These are phyloP conservation scores for Heliothis peltigera DNA, from an alignment of 2,888 invertebrate genomes.

Conservation along the genomic window DNA sequence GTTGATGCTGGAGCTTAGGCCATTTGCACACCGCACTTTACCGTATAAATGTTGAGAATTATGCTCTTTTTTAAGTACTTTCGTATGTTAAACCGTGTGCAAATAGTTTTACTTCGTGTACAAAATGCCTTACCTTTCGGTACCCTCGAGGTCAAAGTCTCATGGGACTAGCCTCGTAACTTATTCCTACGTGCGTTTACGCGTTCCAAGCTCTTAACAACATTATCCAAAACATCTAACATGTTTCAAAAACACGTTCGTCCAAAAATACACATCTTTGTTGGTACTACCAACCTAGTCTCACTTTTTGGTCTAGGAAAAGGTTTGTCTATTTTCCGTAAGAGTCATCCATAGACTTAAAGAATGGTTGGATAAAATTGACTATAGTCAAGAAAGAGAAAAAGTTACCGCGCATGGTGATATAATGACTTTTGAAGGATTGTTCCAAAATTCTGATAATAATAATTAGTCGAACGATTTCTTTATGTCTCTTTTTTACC, in stretches of 20 bases:
- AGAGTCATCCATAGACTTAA: not conserved
- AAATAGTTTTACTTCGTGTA: not conserved
- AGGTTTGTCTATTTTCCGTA: not conserved
- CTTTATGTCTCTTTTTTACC: too few relatives aligned
- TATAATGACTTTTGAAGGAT: too few relatives aligned
- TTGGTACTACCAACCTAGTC: slow-evolving; percentile 48
- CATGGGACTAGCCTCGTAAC: slow-evolving; percentile 32
- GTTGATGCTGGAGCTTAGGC: slow-evolving; percentile 1
- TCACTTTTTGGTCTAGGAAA: slow-evolving; percentile 3
- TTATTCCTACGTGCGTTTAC: slow-evolving; percentile 48
- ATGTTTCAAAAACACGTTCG: slow-evolving; percentile 47
- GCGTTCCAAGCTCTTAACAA: slow-evolving; percentile 52
- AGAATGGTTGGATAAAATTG: not conserved
- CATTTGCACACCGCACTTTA: slow-evolving; percentile 1
- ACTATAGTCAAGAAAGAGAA: not conserved
- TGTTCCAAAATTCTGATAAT: too few relatives aligned
- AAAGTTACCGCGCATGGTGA: not conserved
- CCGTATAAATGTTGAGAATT: too few relatives aligned
- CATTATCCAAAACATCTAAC: slow-evolving; percentile 48
- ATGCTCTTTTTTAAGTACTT: not conserved
- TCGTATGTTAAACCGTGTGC: not conserved
- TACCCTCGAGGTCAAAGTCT: slow-evolving; percentile 30
- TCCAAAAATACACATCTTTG: slow-evolving; percentile 58
- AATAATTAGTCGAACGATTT: too few relatives aligned
- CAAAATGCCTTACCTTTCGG: slow-evolving; percentile 12